Evolutionary conservation across 2,888 invertebrate species (phyloP), one percentile per base, ranked within the genome.

Genomic region (Nomada ruficornis): DNA sequence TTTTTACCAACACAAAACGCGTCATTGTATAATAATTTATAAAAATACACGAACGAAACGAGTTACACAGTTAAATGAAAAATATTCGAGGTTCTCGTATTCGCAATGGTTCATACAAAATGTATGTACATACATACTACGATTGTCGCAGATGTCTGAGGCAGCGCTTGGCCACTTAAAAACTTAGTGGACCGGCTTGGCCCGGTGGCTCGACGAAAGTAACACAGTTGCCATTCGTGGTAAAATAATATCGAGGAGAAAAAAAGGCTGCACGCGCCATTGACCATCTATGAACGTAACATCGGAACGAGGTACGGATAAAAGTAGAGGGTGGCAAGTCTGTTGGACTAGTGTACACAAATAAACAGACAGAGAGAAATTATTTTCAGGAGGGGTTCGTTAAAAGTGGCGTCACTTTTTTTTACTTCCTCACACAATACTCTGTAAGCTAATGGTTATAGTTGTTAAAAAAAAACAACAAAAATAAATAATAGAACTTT

Each of bases 181-280:
- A 90, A 90, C 87, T 86, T 92, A 93, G 92, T 91, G 93, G 89
- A 91, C 89, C 92, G 89, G 63, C 76, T 78, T 55, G 84, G 75
- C 84, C 81, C 86, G 84, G 67, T 84, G 77, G 78, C 71, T 76
- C 83, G 60, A 78, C 78, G 86, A 80, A 88, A 92, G 89, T 89
- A 89, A 90, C 90, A 92, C 91, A 92, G 92, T 92, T 90, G 90
- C 91, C 86, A 82, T 87, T 86, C 81, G 80, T 79, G 88, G 84
- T 90, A 91, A 92, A 91, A 93, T 92, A 93, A 93, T 92, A 91
- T 85, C 81, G 80, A 82, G 80, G 76, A 86, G 86, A 89, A 88
- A 86, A 86, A 85, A 84, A 80, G 77, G 73, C 70, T 83, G 84
- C 92, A 92, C 91, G 91, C 92, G 90, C 89, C 91, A 88, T 82